phyloP scores from a whole-genome alignment of 2,113 vertebrate genomes.

The Calidris pugnax region DNA sequence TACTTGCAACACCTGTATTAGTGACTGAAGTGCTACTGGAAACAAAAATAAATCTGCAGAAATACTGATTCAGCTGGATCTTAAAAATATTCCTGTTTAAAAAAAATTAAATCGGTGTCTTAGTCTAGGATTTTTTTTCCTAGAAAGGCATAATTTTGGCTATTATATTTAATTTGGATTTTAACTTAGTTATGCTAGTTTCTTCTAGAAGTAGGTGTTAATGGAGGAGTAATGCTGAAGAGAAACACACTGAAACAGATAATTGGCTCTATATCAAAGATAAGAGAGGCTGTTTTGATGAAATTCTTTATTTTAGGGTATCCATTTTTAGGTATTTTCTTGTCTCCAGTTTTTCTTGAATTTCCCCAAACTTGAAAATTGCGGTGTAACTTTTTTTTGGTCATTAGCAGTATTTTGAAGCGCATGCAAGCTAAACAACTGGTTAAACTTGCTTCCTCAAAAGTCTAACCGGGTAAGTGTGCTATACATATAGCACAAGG shows the following conservation, averaged over 20 bases:
- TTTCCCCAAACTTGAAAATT: neutral
- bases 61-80: neutral
- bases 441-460: neutral
- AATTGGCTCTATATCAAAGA: neutral
- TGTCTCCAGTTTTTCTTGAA: neutral
- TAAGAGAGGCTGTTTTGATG: neutral
- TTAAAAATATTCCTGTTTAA: neutral
- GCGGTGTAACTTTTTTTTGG: neutral
- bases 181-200: neutral
- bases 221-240: neutral
- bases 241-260: neutral
- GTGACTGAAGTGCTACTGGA: neutral
- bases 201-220: neutral
- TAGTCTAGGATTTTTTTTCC: neutral
- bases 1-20: neutral
- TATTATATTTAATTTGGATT: neutral
- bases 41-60: neutral
- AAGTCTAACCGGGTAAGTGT: neutral
- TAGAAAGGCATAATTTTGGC: neutral
- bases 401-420: neutral
- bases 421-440: neutral
- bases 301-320: neutral
- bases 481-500: neutral
- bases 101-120: neutral
- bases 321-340: neutral